These are phyloP conservation scores for Notechis scutatus DNA, from an alignment of 2,113 vertebrate species.

Conservation along the genomic window DNA sequence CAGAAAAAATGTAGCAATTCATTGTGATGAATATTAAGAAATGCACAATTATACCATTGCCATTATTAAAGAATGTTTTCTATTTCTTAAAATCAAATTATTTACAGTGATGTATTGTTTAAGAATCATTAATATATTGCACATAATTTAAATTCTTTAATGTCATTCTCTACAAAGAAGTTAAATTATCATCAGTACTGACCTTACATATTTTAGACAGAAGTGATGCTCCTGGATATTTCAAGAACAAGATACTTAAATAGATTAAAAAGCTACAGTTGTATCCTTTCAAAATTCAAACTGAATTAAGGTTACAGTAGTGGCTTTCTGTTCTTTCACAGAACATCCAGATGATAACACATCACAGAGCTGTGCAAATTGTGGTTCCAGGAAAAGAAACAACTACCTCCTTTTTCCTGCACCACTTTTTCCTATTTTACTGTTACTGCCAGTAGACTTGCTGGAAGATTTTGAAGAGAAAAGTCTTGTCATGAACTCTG, in stretches of 20 bases:
- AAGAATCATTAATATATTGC: slow-evolving; percentile 63
- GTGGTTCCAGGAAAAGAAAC: slow-evolving; percentile 28
- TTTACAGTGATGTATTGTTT: slow-evolving; percentile 46
- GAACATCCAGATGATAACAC: slow-evolving; percentile 53
- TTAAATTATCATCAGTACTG: slow-evolving; percentile 66
- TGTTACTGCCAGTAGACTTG: slow-evolving; percentile 83
- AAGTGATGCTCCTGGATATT: slow-evolving; percentile 59
- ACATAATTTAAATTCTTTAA: slow-evolving; percentile 68
- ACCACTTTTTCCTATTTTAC: slow-evolving; percentile 85
- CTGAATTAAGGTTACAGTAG: slow-evolving; percentile 65
- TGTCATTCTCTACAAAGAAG: slow-evolving; percentile 70
- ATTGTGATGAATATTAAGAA: background rate
- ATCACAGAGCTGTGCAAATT: slow-evolving; percentile 61
- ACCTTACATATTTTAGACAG: slow-evolving; percentile 67
- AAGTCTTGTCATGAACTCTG: slow-evolving; percentile 98
- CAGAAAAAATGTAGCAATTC: background rate
- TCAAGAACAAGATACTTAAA: slow-evolving; percentile 69
- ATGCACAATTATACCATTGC: slow-evolving; percentile 7
- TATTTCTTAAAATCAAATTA: slow-evolving; percentile 1
- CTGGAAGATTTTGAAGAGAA: slow-evolving; percentile 95
- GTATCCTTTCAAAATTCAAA: slow-evolving; percentile 54
- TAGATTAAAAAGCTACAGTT: slow-evolving; percentile 65
- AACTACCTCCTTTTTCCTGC: slow-evolving; percentile 95
- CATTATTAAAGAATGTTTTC: slow-evolving; percentile 17
- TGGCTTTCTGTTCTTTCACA: slow-evolving; percentile 63